Base-by-base conservation (phyloP, 2,797 vertebrate genomes). In the Falco cherrug region DNA sequence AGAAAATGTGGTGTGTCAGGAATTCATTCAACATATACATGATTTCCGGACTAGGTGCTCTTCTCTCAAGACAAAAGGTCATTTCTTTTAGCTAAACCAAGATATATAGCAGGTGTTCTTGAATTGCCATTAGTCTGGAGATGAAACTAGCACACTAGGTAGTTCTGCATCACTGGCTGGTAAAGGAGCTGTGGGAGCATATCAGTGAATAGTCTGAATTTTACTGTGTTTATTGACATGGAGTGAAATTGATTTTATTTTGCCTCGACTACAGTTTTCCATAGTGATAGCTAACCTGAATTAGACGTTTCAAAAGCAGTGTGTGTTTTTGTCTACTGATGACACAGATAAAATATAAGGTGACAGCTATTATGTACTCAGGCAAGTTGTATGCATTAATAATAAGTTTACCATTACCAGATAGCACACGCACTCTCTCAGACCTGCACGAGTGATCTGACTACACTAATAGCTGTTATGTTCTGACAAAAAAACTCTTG, bases 301-400 rank as follows among this genome's bases (percentile, higher is more conserved):
- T 89, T 84, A 90, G 43, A 80, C 82, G 13, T 70, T 96, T 93
- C 67, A 84, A 82, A 93, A 89, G 57, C 70, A 73, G 10, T 33
- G 47, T 74, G 51, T 18, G 28, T 47, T 93, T 95, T 84, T 84
- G 16, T 94, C 54, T 84, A 24, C 37, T 2, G 5, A 26, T 82
- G 80, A 37, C 73, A 73, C 64, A 65, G 59, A 91, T 64, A 91
- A 87, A 89, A 87, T 81, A 41, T 18, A 71, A 85, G 75, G 84
- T 79, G 91, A 93, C 81, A 90, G 77, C 59, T 90, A 54, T 57
- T 94, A 89, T 67, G 68, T 73, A 74, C 89, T 93, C 56, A 51
- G 56, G 75, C 63, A 84, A 92, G 51, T 37, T 45, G 17, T 87
- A 79, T 89, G 56, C 78, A 96, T 95, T 93, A 93, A 87, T 93